Evolutionary conservation across 2,113 vertebrate genomes (phyloP).

Genomic region (Poeciliopsis occidentalis): DNA sequence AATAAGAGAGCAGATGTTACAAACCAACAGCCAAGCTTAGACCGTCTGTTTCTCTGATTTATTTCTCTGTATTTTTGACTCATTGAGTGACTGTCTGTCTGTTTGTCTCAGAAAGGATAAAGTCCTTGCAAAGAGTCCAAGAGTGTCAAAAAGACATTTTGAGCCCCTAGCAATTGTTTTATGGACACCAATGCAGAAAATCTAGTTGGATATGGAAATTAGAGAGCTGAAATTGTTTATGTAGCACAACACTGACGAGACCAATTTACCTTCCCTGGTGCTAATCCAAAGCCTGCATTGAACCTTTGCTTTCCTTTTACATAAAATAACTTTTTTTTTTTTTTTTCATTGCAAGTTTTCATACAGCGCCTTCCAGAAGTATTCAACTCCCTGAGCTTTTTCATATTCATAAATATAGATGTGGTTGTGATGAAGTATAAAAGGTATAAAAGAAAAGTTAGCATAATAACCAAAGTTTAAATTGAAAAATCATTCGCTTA

Average conservation of each 20-base stretch:
- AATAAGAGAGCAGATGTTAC: slow-evolving; percentile 65
- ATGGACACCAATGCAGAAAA: neutral
- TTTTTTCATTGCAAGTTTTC: no score
- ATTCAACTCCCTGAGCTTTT: no score
- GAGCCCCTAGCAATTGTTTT: neutral
- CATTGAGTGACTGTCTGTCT: slow-evolving; percentile 18
- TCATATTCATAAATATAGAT: no score
- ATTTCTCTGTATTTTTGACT: slow-evolving; percentile 35
- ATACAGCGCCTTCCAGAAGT: no score
- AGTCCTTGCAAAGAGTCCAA: neutral
- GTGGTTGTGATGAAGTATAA: no score
- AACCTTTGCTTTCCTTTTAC: no score
- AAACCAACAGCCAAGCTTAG: slow-evolving; percentile 49
- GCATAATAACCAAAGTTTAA: no score
- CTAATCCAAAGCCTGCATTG: no score
- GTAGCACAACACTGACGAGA: neutral
- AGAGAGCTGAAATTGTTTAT: no score
- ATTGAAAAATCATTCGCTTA: no score
- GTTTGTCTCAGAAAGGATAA: neutral
- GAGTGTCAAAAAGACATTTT: neutral
- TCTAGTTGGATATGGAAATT: neutral
- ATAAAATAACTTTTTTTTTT: no score
- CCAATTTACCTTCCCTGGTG: neutral
- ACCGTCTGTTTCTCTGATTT: slow-evolving; percentile 65
- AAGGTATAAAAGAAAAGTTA: no score